Evolutionary conservation across 2,888 invertebrate genomes (phyloP), one percentile per base, ranked within the genome.

Genomic region (Glyphotaelius pellucidus): DNA sequence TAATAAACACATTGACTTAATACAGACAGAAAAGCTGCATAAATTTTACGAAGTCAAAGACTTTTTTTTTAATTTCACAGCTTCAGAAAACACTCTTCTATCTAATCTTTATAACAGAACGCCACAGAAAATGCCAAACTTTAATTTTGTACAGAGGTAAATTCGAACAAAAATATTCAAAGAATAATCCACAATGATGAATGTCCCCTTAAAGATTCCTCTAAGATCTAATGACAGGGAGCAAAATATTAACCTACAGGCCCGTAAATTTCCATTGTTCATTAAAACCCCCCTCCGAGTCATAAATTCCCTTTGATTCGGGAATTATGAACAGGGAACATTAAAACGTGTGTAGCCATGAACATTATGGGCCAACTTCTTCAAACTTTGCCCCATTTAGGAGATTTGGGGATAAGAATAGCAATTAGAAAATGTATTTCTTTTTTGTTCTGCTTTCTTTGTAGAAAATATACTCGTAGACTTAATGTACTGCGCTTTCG

Each of bases 301-400:
- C 83, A 83, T 83, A 83, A 83, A 83, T 83, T 83, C n/a, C 19
- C 19, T 83, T 83, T 83, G 83, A 83, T 83, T 83, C 83, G 83
- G 83, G 35, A 83, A 83, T 32, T 83, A 83, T 83, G 83, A 38
- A 67, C 67, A 67, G n/a, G 67, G 67, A 67, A 35, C 83, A 83
- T 83, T 35, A 83, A 83, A 83, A 35, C 35, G 83, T 35, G 83
- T 83, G 83, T 83, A 25, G 19, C 83, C 83, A 38, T 0, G 83
- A 83, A 83, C 83, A 38, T 83, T 35, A 83, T 83, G 83, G 25
- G 25, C 35, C 83, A 83, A 83, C 25, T 83, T 83, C 83, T 32
- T 25, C 9, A 83, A 83, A 83, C 35, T 83, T 83, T 38, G 3
- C 31, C 35, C 32, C 83, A 83, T 83, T 83, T 35, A 11, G 35